Base-by-base conservation (phyloP, 2,888 invertebrate species). In the Belgica antarctica region DNA sequence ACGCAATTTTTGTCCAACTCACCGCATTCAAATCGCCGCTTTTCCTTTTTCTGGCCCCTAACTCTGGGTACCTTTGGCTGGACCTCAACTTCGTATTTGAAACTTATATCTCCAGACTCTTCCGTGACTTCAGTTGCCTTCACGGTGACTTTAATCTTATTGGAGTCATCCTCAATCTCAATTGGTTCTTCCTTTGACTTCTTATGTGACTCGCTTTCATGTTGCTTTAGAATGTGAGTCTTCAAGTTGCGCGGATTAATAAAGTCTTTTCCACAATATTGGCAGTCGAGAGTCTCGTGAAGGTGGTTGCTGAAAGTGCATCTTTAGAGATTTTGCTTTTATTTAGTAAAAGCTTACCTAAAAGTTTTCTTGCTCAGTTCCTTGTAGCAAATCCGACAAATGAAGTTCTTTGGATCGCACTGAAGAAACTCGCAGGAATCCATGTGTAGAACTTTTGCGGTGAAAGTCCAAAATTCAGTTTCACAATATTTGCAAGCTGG, bases 21-120 rank as follows among this genome's bases (percentile, higher is more conserved):
- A 41, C 46, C 66, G 47, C 66, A 66, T 52, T 66, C 66, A 12
- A 66, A n/a, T n/a, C n/a, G n/a, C n/a, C n/a, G 24, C 15, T 24
- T 47, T 28, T 66, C 27, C 15, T 66, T 66, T n/a, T 66, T 47
- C 10, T 22, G 10, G 1, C 5, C 34, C 15, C 63, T 15, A 41
- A 41, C 15, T n/a, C 15, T 41, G n/a, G n/a, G n/a, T n/a, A n/a
- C n/a, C 10, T n/a, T 15, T n/a, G 12, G n/a, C 10, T 41, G 5
- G 10, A 41, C 41, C n/a, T 41, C 41, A n/a, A 41, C 41, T 7
- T 31, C n/a, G n/a, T n/a, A n/a, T n/a, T n/a, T n/a, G n/a, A n/a
- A n/a, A n/a, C n/a, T n/a, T n/a, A n/a, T n/a, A n/a, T n/a, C n/a
- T n/a, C n/a, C n/a, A n/a, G n/a, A n/a, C n/a, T n/a, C n/a, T n/a